These are phyloP conservation scores for Sitobion miscanthi DNA, from an alignment of 1,140 invertebrate genomes.

Conservation along the genomic window DNA sequence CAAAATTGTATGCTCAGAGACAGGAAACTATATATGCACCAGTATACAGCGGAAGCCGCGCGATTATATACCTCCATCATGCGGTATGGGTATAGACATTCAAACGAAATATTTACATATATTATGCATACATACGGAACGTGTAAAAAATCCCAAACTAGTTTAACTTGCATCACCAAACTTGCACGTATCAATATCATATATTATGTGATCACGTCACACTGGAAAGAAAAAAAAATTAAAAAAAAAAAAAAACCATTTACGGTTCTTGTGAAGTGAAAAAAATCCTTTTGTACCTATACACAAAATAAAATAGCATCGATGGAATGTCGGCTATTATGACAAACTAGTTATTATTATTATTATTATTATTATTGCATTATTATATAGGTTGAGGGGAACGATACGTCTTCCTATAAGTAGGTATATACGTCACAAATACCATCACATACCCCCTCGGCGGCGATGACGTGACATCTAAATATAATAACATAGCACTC, in stretches of 20 bases:
- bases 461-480: constrained; percentile 38
- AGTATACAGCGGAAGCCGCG: constrained; percentile 1
- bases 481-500: background rate
- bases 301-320: background rate
- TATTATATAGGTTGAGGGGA: constrained; percentile 33
- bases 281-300: constrained; percentile 35
- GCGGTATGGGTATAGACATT: background rate
- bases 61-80: background rate
- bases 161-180: constrained; percentile 38
- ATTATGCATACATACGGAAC: background rate
- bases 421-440: constrained; percentile 29
- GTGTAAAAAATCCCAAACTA: constrained; percentile 36
- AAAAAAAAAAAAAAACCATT: constrained; percentile 31
- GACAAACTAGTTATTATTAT: constrained; percentile 39
- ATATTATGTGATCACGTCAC: constrained; percentile 1
- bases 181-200: constrained; percentile 16
- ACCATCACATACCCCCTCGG: constrained; percentile 6
- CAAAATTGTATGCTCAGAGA: background rate
- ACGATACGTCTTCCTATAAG: constrained; percentile 12
- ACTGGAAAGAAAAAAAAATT: background rate
- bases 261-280: background rate
- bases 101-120: constrained; percentile 44
- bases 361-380: background rate
- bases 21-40: constrained; percentile 1
- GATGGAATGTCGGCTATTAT: constrained; percentile 37